phyloP scores from a whole-genome alignment of 1,140 invertebrate species.

The Lordiphosa stackelbergi region DNA sequence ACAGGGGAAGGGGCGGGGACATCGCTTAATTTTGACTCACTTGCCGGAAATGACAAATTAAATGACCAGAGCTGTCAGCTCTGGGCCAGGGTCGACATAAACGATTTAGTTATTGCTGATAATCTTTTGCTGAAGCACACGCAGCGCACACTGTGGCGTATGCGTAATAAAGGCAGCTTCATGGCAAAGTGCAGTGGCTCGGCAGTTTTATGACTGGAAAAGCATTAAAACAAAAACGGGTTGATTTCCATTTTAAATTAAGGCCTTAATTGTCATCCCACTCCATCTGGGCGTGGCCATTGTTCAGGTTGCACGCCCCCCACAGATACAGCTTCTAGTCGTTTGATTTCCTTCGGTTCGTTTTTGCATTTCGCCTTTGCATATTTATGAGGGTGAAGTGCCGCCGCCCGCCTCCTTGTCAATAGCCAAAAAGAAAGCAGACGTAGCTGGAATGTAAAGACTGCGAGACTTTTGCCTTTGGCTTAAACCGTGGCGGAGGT shows the following conservation, averaged over 20 bases:
- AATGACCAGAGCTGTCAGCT: conserved; percentile 46
- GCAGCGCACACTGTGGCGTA: conserved; percentile 36
- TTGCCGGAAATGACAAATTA: conserved; percentile 42
- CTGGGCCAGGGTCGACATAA: conserved; percentile 5
- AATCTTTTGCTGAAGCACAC: background rate
- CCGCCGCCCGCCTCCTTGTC: too few species aligned
- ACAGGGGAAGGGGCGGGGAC: conserved; percentile 2
- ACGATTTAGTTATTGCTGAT: conserved; percentile 10
- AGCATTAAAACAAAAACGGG: conserved; percentile 13
- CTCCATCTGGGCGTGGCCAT: too few species aligned
- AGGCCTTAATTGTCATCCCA: conserved; percentile 31
- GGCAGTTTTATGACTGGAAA: conserved; percentile 6
- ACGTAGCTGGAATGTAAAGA: too few species aligned
- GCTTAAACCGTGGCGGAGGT: conserved; percentile 8
- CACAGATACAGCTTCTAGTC: conserved; percentile 10
- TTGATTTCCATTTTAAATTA: conserved; percentile 2
- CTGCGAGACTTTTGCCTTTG: too few species aligned
- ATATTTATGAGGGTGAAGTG: conserved; percentile 59
- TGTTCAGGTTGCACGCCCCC: too few species aligned
- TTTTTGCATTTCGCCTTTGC: conserved; percentile 61
- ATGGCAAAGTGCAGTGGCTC: too few species aligned
- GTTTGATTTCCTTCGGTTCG: conserved; percentile 38
- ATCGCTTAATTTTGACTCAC: conserved; percentile 32
- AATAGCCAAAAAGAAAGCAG: too few species aligned
- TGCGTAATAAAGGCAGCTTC: conserved; percentile 32